Base-by-base conservation (phyloP, 1,140 invertebrate genomes). In the Pomacea maculata region DNA sequence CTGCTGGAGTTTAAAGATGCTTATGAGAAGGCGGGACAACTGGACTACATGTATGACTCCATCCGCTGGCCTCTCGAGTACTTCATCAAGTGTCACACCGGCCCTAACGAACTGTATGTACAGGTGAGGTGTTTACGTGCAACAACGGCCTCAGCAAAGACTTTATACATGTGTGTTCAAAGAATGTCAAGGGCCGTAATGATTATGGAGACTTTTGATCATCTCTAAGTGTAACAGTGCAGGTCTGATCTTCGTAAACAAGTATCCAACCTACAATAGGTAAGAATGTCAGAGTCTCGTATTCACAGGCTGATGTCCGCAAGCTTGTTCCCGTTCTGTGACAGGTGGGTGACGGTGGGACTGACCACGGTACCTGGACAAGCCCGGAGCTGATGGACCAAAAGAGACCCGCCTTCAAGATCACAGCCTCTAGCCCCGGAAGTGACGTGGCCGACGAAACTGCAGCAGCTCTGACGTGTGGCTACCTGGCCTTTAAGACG, bases 371-470 rank as follows among this genome's bases (percentile, higher is more conserved):
- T 0, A 80, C 75, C 34, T 87, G 86, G 86, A 82, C 78, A n/a
- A 79, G 83, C 73, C 86, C 86, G 21, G 86, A 95, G 88, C 93
- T 94, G 55, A 90, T 94, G 86, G 21, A 70, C 67, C n/a, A 70
- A 11, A 55, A 61, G 2, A 76, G 94, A 75, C 94, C 94, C 0
- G 91, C 93, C 0, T 94, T 90, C 82, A 94, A 94, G 87, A 93
- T 94, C 63, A 92, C 93, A 78, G 82, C 90, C 8, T 88, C 91
- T n/a, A 90, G 92, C 83, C 78, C 84, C 92, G 94, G 94, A 64
- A 94, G 93, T 19, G 94, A 95, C 85, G 85, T 95, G 11, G 94
- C 94, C 8, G 94, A 92, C 1, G 94, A 94, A 86, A 93, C 93
- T 0, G 92, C 94, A 1, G 94, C 94, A 6, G 93, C 94, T 9